Base-by-base conservation (phyloP, 2,797 vertebrate genomes). In the Lepus townsendii region DNA sequence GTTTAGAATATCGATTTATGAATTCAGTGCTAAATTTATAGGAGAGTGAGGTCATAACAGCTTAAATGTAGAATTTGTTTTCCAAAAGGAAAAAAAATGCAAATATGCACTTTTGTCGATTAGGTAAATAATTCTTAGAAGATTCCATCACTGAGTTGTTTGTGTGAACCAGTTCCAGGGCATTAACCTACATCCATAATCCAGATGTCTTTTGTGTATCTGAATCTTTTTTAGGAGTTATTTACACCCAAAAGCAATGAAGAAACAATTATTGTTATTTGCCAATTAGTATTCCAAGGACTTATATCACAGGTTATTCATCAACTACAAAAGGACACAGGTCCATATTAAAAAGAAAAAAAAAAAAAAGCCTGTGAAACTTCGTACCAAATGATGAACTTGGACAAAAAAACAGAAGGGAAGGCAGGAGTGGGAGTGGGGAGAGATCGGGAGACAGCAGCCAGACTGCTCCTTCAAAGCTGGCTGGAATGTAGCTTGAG, bases 291-390 rank as follows among this genome's bases (percentile, higher is more conserved):
- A 76, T 80, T 94, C 42, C 78, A 78, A 82, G 27, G 68, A 83
- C 62, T 94, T 35, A 50, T 50, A 68, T 32, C 42, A 82, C 27
- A 42, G 22, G 82, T 93, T 77, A 92, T 57, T 95, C 83, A 96
- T 94, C 92, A 93, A 94, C 75, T 83, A 65, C 50, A 42, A 91
- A 94, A 86, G 76, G n/a, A 95, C 83, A 87, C 12, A 20, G 32
- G 78, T 90, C 68, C 14, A 38, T 60, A 87, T 32, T 62, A 30
- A 65, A 82, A 95, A 60, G 71, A 20, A 78, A 89, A 83, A 89
- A 83, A 38, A 50, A 62, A 83, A 93, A 42, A 86, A 19, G 60
- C 22, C 69, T 85, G 42, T 54, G 73, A 91, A 52, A 94, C 88
- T 79, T 94, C 90, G 83, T 89, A 83, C 73, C 71, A 78, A 91